Percentiles rank a stretch among this genome's conserved stretches.
These are phyloP conservation scores for Lateolabrax maculatus DNA, from an alignment of 2,797 vertebrate species.

Conservation along the genomic window DNA sequence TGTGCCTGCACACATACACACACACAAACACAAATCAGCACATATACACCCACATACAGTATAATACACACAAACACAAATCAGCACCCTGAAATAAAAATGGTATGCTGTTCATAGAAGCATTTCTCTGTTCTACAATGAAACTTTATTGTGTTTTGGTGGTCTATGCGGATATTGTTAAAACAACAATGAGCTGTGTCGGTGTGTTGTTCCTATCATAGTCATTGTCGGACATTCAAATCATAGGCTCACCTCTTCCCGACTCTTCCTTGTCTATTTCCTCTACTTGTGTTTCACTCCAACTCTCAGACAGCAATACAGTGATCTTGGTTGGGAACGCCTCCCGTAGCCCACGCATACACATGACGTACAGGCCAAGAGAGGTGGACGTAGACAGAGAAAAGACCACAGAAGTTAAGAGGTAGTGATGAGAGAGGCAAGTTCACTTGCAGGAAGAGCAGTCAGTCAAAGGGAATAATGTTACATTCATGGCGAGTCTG, in stretches of 20 bases:
- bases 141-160: constrained; percentile 57
- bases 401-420: constrained; percentile 9
- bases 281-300: constrained; percentile 50
- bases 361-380: constrained; percentile 36
- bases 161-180: constrained; percentile 62
- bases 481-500: constrained; percentile 71
- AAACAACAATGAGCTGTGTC: constrained; percentile 69
- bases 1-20: constrained; percentile 41
- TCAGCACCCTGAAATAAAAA: constrained; percentile 31
- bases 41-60: constrained; percentile 37
- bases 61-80: constrained; percentile 42
- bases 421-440: constrained; percentile 12
- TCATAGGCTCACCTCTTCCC: constrained; percentile 33
- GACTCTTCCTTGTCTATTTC: constrained; percentile 28
- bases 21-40: constrained; percentile 23
- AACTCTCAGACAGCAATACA: constrained; percentile 76
- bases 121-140: constrained; percentile 47
- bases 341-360: constrained; percentile 36
- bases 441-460: constrained; percentile 17
- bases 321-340: constrained; percentile 51
- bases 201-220: constrained; percentile 58
- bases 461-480: constrained; percentile 43
- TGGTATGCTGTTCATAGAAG: constrained; percentile 32
- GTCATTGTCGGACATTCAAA: constrained; percentile 47
- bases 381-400: constrained; percentile 39